Evolutionary conservation across 2,888 invertebrate genomes (phyloP).

Genomic region (Calephelis perditalis): DNA sequence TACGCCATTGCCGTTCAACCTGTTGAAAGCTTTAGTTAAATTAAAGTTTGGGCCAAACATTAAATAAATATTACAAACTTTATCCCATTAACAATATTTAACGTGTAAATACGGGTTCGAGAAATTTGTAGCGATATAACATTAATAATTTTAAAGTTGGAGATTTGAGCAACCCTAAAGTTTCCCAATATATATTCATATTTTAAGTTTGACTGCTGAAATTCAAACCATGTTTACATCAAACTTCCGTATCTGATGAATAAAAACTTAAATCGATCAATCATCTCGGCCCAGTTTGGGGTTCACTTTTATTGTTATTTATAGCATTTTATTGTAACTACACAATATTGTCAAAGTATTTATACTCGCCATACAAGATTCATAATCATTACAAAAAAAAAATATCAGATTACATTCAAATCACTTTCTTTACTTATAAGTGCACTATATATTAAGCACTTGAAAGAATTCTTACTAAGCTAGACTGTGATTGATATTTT

Average conservation of each 20-base stretch:
- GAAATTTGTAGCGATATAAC: constrained; percentile 36
- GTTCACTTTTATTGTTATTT: not conserved
- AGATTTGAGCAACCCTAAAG: constrained; percentile 62
- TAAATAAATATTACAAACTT: constrained; percentile 8
- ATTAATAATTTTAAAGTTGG: constrained; percentile 68
- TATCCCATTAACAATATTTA: constrained; percentile 10
- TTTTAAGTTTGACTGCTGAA: constrained; percentile 61
- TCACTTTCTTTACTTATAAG: no score
- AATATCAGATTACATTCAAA: no score
- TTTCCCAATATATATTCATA: constrained; percentile 74
- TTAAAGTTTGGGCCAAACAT: not conserved
- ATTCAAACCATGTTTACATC: constrained; percentile 51
- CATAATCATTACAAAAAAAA: no score
- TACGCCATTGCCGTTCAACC: no score
- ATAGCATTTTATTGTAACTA: no score
- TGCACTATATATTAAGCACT: no score
- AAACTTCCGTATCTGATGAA: constrained; percentile 46
- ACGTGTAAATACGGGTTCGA: constrained; percentile 7
- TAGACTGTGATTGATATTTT: no score
- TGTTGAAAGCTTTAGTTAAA: not conserved
- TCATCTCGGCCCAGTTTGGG: constrained; percentile 21
- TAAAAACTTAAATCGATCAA: constrained; percentile 18
- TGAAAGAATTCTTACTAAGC: no score
- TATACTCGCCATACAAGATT: no score
- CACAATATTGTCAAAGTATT: no score